Base-by-base conservation (phyloP, 2,888 invertebrate species). In the Caenorhabditis sp. region DNA sequence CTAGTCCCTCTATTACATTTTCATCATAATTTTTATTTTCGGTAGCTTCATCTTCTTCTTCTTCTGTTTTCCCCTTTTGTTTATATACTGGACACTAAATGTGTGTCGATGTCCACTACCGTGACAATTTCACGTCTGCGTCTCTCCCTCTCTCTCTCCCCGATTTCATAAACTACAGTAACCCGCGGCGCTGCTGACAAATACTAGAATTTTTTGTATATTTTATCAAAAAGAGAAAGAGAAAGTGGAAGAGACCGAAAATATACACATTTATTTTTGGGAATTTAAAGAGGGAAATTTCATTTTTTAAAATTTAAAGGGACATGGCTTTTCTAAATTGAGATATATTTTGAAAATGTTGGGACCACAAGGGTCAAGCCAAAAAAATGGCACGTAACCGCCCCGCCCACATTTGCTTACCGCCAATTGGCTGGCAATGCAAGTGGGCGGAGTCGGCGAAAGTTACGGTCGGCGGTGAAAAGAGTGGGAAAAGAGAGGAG, bases 401-500 rank as follows among this genome's bases (percentile, higher is more conserved):
- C 31, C 31, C 31, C 31, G 10, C 31, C 31, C 31, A 31, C 10
- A 6, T 31, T 31, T 10, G 5, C 4, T 31, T 23, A 3, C 53
- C 17, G 57, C 27, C 43, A 43, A 62, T 65, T 69, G 62, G 65
- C 37, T 37, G 36, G n/a, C 8, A 58, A 19, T n/a, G n/a, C n/a
- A 53, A 60, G 43, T 57, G 62, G 72, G 72, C 62, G 72, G 66
- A 58, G 72, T 17, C 59, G 1, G 43, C 53, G 26, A 58, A 19
- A 31, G 17, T 54, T 70, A 70, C 70, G 70, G 70, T 71, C 27
- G 66, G 19, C 17, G 17, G 8, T 21, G n/a, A n/a, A 73, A 61
- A 68, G 58, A 68, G 19, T 21, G 14, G 1, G 24, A 23, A 26
- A 37, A 64, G 23, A 3, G 21, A 1, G 31, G 66, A 66, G 63